phyloP scores from a whole-genome alignment of 2,888 invertebrate genomes.

The Mesorhabditis sp. region DNA sequence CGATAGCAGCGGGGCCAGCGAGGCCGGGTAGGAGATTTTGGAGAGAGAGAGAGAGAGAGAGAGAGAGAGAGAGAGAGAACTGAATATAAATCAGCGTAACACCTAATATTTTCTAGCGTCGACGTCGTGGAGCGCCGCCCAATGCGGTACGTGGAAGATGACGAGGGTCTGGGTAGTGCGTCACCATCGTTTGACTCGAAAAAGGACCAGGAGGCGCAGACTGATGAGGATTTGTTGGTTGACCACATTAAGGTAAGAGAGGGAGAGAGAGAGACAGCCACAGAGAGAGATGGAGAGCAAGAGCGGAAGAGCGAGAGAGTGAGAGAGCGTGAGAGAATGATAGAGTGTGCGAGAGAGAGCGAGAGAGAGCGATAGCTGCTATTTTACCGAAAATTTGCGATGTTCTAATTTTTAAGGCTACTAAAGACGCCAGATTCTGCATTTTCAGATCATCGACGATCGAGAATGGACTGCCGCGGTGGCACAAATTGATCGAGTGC shows the following conservation, averaged over 20 bases:
- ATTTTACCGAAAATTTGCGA: not conserved
- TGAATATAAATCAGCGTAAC: not conserved
- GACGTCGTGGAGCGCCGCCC: constrained; percentile 28
- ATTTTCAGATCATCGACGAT: constrained; percentile 31
- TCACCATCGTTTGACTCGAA: constrained; percentile 11
- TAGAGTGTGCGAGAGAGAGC: not conserved
- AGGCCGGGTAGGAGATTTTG: constrained; percentile 8
- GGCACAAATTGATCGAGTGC: constrained; percentile 43
- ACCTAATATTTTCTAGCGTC: not conserved
- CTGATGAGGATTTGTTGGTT: constrained; percentile 18
- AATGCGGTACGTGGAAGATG: constrained; percentile 31
- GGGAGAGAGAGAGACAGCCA: constrained; percentile 3
- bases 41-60: constrained; percentile 18
- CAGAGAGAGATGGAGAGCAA: constrained; percentile 8
- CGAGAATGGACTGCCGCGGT: constrained; percentile 42
- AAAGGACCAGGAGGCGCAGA: constrained; percentile 27
- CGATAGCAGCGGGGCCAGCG: constrained; percentile 5
- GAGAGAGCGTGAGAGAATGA: not conserved
- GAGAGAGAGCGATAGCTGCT: constrained; percentile 8
- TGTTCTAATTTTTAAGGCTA: not conserved
- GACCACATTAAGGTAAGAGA: constrained; percentile 19
- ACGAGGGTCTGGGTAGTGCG: not conserved
- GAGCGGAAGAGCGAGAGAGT: not conserved
- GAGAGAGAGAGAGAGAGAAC: too few relatives aligned
- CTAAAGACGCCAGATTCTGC: not conserved